Evolutionary conservation across 92 coral and sea anemone genomes (phyloP).

Genomic region (Palythoa caribaeorum): DNA sequence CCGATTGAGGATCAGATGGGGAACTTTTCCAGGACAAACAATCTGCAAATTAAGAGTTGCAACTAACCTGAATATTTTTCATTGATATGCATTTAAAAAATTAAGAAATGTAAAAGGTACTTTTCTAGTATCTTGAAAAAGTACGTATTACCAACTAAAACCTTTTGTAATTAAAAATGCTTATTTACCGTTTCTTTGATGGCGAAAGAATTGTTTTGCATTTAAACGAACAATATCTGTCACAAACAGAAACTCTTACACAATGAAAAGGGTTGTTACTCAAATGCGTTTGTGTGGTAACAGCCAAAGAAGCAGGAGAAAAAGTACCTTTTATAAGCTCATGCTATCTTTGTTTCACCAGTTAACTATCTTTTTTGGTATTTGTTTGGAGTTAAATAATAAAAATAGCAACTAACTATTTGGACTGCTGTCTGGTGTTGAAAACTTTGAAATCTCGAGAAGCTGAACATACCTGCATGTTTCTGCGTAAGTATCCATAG

Average conservation of each 20-base stretch:
- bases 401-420: neutral
- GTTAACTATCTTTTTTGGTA: neutral
- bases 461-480: neutral
- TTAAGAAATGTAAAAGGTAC: neutral
- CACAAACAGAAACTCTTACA: neutral
- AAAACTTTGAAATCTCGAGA: neutral
- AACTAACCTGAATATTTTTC: neutral
- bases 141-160: neutral
- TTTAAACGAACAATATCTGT: neutral
- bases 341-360: neutral
- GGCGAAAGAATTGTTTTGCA: neutral
- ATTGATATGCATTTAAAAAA: neutral
- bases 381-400: neutral
- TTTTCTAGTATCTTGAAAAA: neutral
- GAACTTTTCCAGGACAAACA: conserved; percentile 61
- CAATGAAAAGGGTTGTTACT: neutral
- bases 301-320: neutral
- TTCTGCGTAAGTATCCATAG: neutral
- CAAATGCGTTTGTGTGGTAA: neutral
- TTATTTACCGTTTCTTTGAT: neutral
- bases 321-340: neutral
- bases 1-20: conserved; percentile 41
- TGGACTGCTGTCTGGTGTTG: neutral
- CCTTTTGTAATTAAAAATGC: neutral
- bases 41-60: conserved; percentile 1